These are phyloP conservation scores for Aplysina aerophoba DNA, from an alignment of 37 sponge, comb jelly and placozoan genomes.

Conservation along the genomic window DNA sequence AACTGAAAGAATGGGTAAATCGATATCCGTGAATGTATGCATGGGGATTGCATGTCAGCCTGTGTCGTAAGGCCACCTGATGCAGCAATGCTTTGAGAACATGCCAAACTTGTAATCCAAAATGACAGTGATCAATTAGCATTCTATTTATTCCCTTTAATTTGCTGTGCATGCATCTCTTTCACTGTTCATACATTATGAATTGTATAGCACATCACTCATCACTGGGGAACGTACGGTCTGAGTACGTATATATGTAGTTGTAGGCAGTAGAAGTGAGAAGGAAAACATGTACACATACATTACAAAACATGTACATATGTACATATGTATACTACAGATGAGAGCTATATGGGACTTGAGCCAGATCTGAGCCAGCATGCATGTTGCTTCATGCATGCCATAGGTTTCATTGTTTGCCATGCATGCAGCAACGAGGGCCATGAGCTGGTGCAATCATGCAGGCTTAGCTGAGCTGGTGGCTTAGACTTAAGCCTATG, in stretches of 20 bases:
- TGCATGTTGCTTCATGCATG: too few species aligned
- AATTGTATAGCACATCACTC: not conserved
- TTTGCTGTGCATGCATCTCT: not conserved
- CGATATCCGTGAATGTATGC: too few species aligned
- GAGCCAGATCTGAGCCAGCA: too few species aligned
- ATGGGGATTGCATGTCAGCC: too few species aligned
- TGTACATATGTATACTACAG: not conserved
- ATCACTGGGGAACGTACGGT: not conserved
- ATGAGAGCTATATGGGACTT: too few species aligned
- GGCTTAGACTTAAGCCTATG: too few species aligned
- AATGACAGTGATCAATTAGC: not conserved
- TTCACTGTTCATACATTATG: not conserved
- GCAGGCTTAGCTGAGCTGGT: too few species aligned
- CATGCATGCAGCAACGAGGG: too few species aligned
- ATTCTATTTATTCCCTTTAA: not conserved
- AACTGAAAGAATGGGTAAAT: conserved; percentile 59
- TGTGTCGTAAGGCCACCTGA: not conserved
- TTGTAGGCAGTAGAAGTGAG: not conserved
- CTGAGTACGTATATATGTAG: not conserved
- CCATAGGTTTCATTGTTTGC: too few species aligned
- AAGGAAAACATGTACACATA: not conserved
- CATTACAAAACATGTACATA: not conserved
- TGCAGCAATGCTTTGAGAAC: not conserved
- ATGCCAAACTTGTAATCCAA: not conserved
- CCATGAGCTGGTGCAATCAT: too few species aligned